phyloP scores from a whole-genome alignment of 2,888 invertebrate genomes.

The Sphaeridia pumilis region DNA sequence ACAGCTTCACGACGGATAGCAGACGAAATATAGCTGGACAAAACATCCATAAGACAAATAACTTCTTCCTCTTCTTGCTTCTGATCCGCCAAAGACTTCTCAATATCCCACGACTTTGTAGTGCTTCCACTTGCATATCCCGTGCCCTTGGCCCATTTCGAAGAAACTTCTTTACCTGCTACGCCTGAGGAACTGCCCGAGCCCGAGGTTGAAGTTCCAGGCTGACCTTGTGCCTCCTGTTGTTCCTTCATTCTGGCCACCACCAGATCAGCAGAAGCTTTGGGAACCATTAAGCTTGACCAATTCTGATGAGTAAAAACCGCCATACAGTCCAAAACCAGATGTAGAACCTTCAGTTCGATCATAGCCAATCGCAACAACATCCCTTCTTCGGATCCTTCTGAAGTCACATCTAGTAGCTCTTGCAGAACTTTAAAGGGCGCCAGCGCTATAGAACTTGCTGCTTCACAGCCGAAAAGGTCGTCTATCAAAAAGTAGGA shows the following conservation, averaged over 20 bases:
- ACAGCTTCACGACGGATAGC: no score
- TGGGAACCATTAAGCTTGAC: slow-evolving; percentile 38
- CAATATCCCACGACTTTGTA: slow-evolving; percentile 92
- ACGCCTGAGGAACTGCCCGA: no score
- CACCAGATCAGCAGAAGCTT: slow-evolving; percentile 40
- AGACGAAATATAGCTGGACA: slow-evolving; percentile 85
- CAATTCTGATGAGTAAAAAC: slow-evolving; percentile 58
- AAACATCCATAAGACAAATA: slow-evolving; percentile 66
- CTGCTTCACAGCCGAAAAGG: slow-evolving; percentile 57
- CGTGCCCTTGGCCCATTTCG: slow-evolving; percentile 93
- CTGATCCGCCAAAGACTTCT: slow-evolving; percentile 80
- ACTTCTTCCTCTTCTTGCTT: slow-evolving; percentile 89
- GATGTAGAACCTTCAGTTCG: slow-evolving; percentile 70
- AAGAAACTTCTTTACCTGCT: slow-evolving; percentile 58
- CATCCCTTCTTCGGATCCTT: slow-evolving; percentile 63
- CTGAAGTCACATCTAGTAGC: slow-evolving; percentile 62
- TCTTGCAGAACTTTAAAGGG: slow-evolving; percentile 68
- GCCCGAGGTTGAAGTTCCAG: neutral
- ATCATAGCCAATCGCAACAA: slow-evolving; percentile 64
- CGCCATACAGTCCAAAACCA: slow-evolving; percentile 74
- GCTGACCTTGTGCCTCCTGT: slow-evolving; percentile 16
- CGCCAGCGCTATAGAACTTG: slow-evolving; percentile 55
- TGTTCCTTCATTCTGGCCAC: slow-evolving; percentile 38
- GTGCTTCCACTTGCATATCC: slow-evolving; percentile 94
- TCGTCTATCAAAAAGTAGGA: slow-evolving; percentile 48